Evolutionary conservation across 1,140 invertebrate species (phyloP).

Genomic region (Cydia splendana): DNA sequence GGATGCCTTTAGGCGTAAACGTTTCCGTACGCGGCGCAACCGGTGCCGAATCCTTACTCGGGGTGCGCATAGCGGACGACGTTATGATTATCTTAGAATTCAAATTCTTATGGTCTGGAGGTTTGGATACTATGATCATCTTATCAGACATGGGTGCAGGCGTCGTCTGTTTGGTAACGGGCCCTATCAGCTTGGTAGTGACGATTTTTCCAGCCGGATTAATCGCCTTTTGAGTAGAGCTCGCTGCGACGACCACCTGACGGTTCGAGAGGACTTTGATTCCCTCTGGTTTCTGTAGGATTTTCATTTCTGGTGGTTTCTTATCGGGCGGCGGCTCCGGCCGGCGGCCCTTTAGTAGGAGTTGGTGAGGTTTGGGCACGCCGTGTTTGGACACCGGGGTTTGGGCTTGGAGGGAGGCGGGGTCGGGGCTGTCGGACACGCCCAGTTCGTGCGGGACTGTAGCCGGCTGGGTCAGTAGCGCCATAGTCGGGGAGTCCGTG

Average conservation of each 20-base stretch:
- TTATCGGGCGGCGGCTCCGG: conserved; percentile 56
- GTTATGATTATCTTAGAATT: conserved; percentile 71
- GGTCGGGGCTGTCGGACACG: conserved; percentile 59
- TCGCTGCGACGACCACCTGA: conserved; percentile 66
- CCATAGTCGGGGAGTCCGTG: conserved; percentile 70
- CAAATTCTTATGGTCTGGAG: conserved; percentile 57
- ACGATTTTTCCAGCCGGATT: conserved; percentile 68
- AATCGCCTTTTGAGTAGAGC: conserved; percentile 63
- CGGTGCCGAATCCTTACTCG: conserved; percentile 53
- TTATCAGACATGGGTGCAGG: conserved; percentile 66
- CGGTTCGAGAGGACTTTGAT: conserved; percentile 72
- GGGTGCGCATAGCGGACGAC: conserved; percentile 57
- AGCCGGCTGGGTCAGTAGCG: conserved; percentile 66
- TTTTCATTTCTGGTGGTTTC: conserved; percentile 73
- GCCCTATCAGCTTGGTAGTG: conserved; percentile 72
- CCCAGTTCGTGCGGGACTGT: conserved; percentile 64
- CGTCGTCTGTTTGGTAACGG: conserved; percentile 55
- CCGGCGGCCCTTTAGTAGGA: conserved; percentile 71
- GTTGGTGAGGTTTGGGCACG: conserved; percentile 67
- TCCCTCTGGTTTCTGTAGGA: conserved; percentile 72
- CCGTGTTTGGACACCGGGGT: conserved; percentile 52
- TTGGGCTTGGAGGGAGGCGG: conserved; percentile 50
- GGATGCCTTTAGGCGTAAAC: conserved; percentile 72
- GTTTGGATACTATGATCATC: conserved; percentile 77
- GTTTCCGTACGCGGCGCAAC: conserved; percentile 60